Evolutionary conservation across 1,140 invertebrate genomes (phyloP).

Genomic region (Psilanteris sp.): DNA sequence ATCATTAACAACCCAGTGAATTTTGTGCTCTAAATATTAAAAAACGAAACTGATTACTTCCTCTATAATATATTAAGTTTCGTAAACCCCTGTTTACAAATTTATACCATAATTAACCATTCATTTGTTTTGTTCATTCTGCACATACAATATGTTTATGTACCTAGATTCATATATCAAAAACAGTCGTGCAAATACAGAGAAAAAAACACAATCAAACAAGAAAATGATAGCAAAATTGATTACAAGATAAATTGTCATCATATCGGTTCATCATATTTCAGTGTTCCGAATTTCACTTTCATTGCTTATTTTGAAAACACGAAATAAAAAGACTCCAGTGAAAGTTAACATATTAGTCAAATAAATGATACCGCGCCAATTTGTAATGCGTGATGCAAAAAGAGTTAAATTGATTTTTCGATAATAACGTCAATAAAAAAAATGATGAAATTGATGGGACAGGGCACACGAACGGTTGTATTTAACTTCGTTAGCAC

Average conservation of each 20-base stretch:
- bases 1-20: too few species aligned
- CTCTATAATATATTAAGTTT: too few species aligned
- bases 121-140: too few species aligned
- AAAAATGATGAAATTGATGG: slow-evolving; percentile 28
- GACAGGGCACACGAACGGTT: slow-evolving; percentile 7
- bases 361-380: slow-evolving; percentile 20
- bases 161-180: too few species aligned
- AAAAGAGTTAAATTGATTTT: slow-evolving; percentile 31
- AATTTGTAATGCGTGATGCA: slow-evolving; percentile 19
- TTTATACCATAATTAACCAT: too few species aligned
- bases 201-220: too few species aligned
- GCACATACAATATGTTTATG: too few species aligned
- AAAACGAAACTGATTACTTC: too few species aligned
- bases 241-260: not conserved
- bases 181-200: too few species aligned
- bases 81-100: too few species aligned
- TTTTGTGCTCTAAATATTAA: too few species aligned
- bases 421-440: slow-evolving; percentile 22
- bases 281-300: slow-evolving; percentile 14
- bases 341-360: slow-evolving; percentile 33
- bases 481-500: slow-evolving; percentile 30
- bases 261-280: not conserved
- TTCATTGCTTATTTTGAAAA: slow-evolving; percentile 8
- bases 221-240: not conserved
- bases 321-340: slow-evolving; percentile 7